Base-by-base conservation (phyloP, 2,113 vertebrate genomes). In the Peromyscus leucopus region DNA sequence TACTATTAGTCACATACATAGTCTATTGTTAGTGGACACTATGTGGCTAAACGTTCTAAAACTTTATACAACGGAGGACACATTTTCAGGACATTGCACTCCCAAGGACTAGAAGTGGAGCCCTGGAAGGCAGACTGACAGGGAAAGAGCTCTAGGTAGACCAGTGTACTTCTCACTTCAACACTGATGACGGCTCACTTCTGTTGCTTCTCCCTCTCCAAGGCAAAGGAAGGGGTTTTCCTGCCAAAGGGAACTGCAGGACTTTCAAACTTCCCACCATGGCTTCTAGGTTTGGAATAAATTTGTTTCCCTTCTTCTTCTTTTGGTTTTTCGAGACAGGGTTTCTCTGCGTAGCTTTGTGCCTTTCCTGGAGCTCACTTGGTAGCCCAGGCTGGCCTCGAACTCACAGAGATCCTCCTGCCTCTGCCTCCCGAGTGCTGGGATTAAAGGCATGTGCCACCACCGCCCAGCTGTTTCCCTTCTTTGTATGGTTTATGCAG, bases 31-130 rank as follows among this genome's bases (percentile, higher is more conserved):
- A 89, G 65, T 51, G 42, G 46, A 1, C 76, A 82, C 33, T 79
- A 82, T 24, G 3, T 65, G 31, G 7, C 36, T 76, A 76, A 93
- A 7, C 17, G 85, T 65, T 82, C 93, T 42, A 67, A 95, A 94
- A 88, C 63, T 46, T 11, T 90, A 94, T n/a, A 82, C 17, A 89
- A 89, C 94, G 74, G 39, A 87, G 22, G 93, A 87, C 12, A 80
- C 17, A 87, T 48, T 82, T 94, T 71, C 22, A 95, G 13, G 2
- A 96, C 6, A 93, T 72, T 55, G 22, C 51, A 48, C 69, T 86
- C 46, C 10, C 39, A 65, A 46, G 82, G 39, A 46, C 22, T 65
- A 63, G 51, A 42, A 28, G 36, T 15, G 59, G 13, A 59, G 3
- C 24, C 24, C 59, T 42, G n/a, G 82, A 17, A 31, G 59, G 59